A percentile compares a stretch with the other conserved stretches of the same genome.
phyloP scores from a whole-genome alignment of 2,888 invertebrate genomes.

The Ceramica pisi region DNA sequence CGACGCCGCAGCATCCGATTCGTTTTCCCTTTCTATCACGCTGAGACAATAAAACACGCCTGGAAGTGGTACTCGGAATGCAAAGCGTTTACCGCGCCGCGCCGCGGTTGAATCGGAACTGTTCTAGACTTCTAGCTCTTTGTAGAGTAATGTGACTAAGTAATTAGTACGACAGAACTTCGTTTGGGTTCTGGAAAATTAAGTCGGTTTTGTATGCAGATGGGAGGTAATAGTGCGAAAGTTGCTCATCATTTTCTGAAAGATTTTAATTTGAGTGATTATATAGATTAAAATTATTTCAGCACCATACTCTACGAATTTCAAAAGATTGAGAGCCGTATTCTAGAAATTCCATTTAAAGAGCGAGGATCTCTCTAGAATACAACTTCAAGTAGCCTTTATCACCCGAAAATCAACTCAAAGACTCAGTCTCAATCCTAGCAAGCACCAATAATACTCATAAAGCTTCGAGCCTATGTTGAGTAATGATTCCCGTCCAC shows the following conservation, averaged over 20 bases:
- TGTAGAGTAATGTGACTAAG: constrained; percentile 62
- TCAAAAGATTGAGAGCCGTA: too few species aligned
- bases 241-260: constrained; percentile 18
- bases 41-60: constrained; percentile 64
- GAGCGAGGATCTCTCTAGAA: background rate
- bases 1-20: constrained; percentile 50
- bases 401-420: background rate
- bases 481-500: constrained; percentile 36
- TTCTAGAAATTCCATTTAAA: too few species aligned
- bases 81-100: constrained; percentile 56
- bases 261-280: too few species aligned
- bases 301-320: too few species aligned
- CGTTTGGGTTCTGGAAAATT: constrained; percentile 42
- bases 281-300: too few species aligned
- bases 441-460: constrained; percentile 25
- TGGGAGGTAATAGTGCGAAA: constrained; percentile 22
- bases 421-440: constrained; percentile 5
- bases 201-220: constrained; percentile 44
- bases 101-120: constrained; percentile 48
- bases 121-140: constrained; percentile 47
- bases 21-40: constrained; percentile 64
- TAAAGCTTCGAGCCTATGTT: constrained; percentile 35
- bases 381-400: too few species aligned
- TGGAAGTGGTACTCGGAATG: constrained; percentile 64
- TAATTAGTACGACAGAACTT: constrained; percentile 63